phyloP scores from a whole-genome alignment of 2,797 vertebrate genomes.

The Eospalax fontanierii region DNA sequence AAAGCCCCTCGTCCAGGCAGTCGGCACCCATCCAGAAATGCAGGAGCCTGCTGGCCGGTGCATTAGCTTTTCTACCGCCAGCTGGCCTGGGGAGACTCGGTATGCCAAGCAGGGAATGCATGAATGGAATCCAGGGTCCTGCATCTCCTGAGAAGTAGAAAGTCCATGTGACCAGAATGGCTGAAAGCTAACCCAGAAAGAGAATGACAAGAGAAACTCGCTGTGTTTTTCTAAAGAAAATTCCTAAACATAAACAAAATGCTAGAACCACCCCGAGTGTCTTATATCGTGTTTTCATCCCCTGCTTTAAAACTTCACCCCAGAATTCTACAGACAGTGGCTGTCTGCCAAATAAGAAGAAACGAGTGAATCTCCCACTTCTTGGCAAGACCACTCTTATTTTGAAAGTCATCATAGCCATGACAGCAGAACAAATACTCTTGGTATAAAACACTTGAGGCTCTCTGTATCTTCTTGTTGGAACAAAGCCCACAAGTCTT shows the following conservation, averaged over 20 bases:
- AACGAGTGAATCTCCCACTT: neutral
- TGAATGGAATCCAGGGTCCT: constrained; percentile 37
- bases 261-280: neutral
- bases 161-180: neutral
- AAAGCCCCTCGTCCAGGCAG: constrained; percentile 40
- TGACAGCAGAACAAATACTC: rapidly evolving
- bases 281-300: neutral
- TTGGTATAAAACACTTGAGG: neutral
- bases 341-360: neutral
- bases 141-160: constrained; percentile 37
- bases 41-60: constrained; percentile 53
- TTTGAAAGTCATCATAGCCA: neutral
- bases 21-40: constrained; percentile 52
- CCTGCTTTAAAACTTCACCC: neutral
- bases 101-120: constrained; percentile 60
- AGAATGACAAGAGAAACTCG: neutral
- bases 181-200: neutral
- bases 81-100: constrained; percentile 53
- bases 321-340: rapidly evolving
- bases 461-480: neutral
- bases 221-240: neutral
- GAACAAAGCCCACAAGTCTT: neutral
- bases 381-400: neutral
- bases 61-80: constrained; percentile 48
- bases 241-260: neutral